Base-by-base conservation (phyloP, 23 tunicate genomes). In the Halocynthia aurantium region DNA sequence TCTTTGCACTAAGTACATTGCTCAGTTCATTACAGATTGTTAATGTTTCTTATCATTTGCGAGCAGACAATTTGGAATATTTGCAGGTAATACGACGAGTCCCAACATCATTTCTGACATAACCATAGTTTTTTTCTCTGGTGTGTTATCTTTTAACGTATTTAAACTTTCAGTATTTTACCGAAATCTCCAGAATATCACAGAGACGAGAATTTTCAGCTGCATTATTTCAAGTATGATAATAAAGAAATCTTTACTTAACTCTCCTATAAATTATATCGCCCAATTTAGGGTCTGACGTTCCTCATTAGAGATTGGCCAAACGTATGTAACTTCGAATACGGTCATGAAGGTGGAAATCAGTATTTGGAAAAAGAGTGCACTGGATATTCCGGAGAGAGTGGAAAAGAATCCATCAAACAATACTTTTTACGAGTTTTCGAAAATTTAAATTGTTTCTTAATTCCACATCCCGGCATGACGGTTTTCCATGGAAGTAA, bases 1-100 rank as follows among this genome's bases (percentile, higher is more conserved):
- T 76, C 21, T 76, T 76, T 76, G 80, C 69, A n/a, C 80, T 76
- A 7, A 76, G 80, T 18, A 76, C 80, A 8, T 61, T 76, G 55
- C 61, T 76, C 12, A 76, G 80, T 52, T 76, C 80, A 52, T 22
- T 73, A 20, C 77, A 73, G 55, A 73, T 73, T 22, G 54, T 22
- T 61, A 73, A 73, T 21, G 61, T 73, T 12, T 5, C 5, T 17
- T 5, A 6, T 5, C 77, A 73, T 7, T 17, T 73, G 12, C 61
- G 57, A 21, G 80, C 61, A 76, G 31, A 61, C 69, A 5, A 56
- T 7, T 18, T 76, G 8, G 69, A 76, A 22, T 54, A 76, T 60
- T 57, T 76, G 12, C 80, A 76, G 51, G 80, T 76, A 57, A 60
- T 31, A 31, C 44, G 44, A 31, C 44, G 44, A 31, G 4, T 31